Evolutionary conservation across 2,113 vertebrate species (phyloP).

Genomic region (Microtus montanus): DNA sequence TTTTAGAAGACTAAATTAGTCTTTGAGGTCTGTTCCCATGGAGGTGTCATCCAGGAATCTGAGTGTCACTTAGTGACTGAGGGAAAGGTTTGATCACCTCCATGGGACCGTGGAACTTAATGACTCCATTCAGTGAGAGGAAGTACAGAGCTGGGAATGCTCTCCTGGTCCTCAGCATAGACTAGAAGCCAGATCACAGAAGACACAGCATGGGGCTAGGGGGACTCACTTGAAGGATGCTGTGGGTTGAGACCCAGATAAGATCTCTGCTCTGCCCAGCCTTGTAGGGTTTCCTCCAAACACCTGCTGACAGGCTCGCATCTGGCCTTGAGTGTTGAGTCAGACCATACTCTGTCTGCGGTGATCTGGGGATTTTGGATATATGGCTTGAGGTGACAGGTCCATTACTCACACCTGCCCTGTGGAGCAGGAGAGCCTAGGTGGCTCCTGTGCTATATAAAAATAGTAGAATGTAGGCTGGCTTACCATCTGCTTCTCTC

Average conservation of each 20-base stretch:
- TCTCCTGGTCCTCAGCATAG: neutral
- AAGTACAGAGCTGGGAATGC: neutral
- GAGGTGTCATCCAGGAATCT: neutral
- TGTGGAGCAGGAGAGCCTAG: neutral
- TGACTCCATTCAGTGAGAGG: neutral
- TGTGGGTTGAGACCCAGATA: neutral
- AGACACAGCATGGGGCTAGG: neutral
- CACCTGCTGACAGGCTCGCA: neutral
- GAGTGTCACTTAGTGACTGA: neutral
- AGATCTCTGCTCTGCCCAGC: neutral
- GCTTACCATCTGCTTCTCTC: constrained; percentile 49
- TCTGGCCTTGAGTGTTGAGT: neutral
- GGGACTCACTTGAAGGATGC: neutral
- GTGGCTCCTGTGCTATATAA: neutral
- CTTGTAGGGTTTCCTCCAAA: neutral
- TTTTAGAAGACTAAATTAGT: neutral
- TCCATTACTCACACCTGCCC: neutral
- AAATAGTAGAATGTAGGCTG: neutral
- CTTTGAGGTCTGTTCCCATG: neutral
- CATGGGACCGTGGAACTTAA: neutral
- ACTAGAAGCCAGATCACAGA: neutral
- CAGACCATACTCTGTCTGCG: accelerated
- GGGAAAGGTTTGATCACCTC: neutral
- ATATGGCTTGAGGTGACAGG: neutral
- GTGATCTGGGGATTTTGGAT: neutral